Conservation (phyloP, 2,113 vertebrate genomes). For the Rattus norvegicus region DNA sequence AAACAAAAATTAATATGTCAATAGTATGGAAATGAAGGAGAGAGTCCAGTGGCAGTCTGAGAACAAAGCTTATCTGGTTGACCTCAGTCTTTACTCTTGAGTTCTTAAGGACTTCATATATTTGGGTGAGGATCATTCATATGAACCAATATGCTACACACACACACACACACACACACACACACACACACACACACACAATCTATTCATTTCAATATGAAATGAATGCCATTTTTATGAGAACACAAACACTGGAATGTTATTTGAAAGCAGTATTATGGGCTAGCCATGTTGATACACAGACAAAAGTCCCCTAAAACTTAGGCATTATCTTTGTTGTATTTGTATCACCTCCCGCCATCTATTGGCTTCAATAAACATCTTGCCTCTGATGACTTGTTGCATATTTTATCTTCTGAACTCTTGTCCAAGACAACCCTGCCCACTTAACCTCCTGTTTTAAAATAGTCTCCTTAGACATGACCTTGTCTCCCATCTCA, state of each 20-base stretch:
- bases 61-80: background rate
- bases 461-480: background rate
- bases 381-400: background rate
- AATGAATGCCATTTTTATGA: background rate
- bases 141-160: background rate
- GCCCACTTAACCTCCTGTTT: background rate
- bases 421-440: background rate
- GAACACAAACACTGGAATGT: background rate
- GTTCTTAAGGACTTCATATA: background rate
- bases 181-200: background rate
- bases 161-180: background rate
- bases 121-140: background rate
- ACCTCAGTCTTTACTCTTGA: background rate
- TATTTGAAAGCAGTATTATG: background rate
- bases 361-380: background rate
- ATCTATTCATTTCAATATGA: background rate
- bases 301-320: slow-evolving; percentile 16
- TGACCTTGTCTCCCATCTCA: background rate
- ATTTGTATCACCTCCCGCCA: background rate
- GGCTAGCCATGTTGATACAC: background rate
- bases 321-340: background rate
- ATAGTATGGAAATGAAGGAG: background rate
- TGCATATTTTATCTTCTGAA: background rate
- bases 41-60: background rate
- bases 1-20: background rate